Base-by-base conservation (phyloP, 2,113 vertebrate genomes). In the Arenaria interpres region DNA sequence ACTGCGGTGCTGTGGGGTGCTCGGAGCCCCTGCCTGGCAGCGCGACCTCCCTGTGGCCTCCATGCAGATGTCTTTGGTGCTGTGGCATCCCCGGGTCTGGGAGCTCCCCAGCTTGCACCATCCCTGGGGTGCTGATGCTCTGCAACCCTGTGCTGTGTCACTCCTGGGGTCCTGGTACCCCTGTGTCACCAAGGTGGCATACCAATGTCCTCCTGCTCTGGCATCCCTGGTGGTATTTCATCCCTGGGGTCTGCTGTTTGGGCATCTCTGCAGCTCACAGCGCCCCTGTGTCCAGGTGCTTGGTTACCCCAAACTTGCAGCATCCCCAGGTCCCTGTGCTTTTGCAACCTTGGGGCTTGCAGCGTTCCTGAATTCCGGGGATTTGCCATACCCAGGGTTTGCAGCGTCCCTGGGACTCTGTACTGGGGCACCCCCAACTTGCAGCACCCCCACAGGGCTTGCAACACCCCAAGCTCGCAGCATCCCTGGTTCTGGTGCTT, bases 191-290 rank as follows among this genome's bases (percentile, higher is more conserved):
- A 14, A n/a, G 10, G 33, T 37, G 41, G 7, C 45, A 3, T 30
- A 37, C 62, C 35, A 10, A 1, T 1, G 18, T 33, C n/a, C 63
- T 10, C 9, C 37, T 33, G 25, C 59, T 53, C 27, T 23, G 7
- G 53, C n/a, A 15, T 18, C 18, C 32, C 41, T 4, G 10, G 9
- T 11, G 28, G 14, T 7, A 66, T 14, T 33, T 43, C 39, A 25
- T 7, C 39, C 33, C 46, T 1, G 3, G 16, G 5, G 1, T 28
- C 37, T 4, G 11, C 3, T 35, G 46, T 45, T 33, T 5, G 1
- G 27, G 32, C 32, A 35, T 5, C 59, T n/a, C n/a, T 7, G 46
- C 11, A 9, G 32, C 30, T 37, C 64, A 4, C 22, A 11, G 72
- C 27, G 27, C 22, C 33, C 66, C 50, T 9, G 4, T 24, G 9